A percentile compares a stretch with the other conserved stretches of the same genome.
Evolutionary conservation across 2,888 invertebrate species (phyloP).

Genomic region (Auanema freiburgensis): DNA sequence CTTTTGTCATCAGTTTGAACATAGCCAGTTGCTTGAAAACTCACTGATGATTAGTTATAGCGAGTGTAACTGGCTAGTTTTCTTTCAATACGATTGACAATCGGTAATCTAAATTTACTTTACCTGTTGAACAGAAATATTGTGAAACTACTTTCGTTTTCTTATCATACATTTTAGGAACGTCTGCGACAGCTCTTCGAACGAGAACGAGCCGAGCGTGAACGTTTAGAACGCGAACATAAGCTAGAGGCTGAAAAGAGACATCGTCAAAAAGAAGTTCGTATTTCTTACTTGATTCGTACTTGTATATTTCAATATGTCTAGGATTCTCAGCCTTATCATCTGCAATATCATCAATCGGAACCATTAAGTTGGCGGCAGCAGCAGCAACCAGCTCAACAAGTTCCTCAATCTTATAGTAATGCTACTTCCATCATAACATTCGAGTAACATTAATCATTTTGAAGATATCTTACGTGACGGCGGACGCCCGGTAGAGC

Average conservation of each 20-base stretch:
- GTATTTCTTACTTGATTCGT: neutral
- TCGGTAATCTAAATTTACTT: no score
- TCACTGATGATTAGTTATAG: no score
- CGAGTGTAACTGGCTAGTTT: no score
- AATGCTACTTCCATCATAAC: no score
- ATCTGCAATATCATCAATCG: slow-evolving; percentile 31
- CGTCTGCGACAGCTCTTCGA: slow-evolving; percentile 43
- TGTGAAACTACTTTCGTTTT: no score
- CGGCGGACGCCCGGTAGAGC: no score
- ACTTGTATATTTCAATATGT: neutral
- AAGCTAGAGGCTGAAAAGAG: slow-evolving; percentile 38
- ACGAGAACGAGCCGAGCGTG: slow-evolving; percentile 45
- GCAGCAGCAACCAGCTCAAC: slow-evolving; percentile 13
- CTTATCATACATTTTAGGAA: slow-evolving; percentile 20
- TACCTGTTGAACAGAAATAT: no score
- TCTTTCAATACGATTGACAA: no score
- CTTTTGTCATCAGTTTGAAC: no score
- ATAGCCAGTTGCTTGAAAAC: no score
- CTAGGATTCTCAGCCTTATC: slow-evolving; percentile 43
- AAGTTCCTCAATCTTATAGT: slow-evolving; percentile 2
- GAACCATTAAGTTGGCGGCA: slow-evolving; percentile 7
- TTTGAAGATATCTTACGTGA: no score
- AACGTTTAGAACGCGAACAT: slow-evolving; percentile 38
- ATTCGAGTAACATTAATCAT: no score
- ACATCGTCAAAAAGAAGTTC: slow-evolving; percentile 41